A percentile compares a stretch with the other conserved stretches of the same genome.
Conservation (phyloP, 2,888 invertebrate species). For the Meganola albula region DNA sequence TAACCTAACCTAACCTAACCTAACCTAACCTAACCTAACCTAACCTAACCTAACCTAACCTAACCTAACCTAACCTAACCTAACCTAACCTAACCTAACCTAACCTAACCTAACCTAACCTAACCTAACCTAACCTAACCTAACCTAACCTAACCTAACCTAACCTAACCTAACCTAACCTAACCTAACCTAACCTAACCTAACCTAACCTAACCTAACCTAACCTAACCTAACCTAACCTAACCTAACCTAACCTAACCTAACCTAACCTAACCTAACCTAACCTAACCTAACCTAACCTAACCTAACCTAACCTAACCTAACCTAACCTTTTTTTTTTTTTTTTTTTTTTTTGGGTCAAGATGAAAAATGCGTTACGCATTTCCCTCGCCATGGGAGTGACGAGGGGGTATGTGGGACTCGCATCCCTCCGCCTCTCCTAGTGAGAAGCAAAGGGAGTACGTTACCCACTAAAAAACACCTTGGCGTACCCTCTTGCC, state of each 20-base stretch:
- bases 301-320: constrained; percentile 22
- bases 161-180: constrained; percentile 22
- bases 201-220: constrained; percentile 26
- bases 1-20: constrained; percentile 26
- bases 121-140: constrained; percentile 22
- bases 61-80: constrained; percentile 19
- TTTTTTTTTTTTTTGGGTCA: constrained; percentile 7
- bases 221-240: constrained; percentile 17
- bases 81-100: constrained; percentile 26
- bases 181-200: constrained; percentile 25
- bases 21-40: constrained; percentile 16
- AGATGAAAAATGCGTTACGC: too few species aligned
- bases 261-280: constrained; percentile 21
- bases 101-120: constrained; percentile 31
- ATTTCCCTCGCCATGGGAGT: background rate
- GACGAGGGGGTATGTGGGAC: background rate
- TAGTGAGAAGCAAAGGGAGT: background rate
- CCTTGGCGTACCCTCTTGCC: background rate
- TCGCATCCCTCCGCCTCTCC: background rate
- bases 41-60: constrained; percentile 20
- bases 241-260: constrained; percentile 23
- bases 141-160: constrained; percentile 25
- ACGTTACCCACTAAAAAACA: background rate
- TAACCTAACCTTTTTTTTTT: constrained; percentile 16
- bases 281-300: constrained; percentile 18